Conservation (phyloP, 2,888 invertebrate species). For the Drosophila quinaria region DNA sequence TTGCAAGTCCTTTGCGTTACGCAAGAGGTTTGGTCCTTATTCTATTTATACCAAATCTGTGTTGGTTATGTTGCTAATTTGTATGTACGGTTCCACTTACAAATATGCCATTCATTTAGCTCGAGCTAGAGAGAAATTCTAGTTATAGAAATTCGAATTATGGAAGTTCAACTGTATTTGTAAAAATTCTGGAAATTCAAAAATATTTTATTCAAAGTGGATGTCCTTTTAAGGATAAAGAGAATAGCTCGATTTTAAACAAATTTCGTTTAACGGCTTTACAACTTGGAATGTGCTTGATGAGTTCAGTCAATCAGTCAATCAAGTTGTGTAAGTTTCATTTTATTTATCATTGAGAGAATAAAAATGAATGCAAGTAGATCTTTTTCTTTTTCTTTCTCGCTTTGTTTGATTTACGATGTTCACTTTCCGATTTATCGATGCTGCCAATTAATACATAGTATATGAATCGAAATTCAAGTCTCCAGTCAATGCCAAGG, state of each 20-base stretch:
- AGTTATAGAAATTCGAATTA: no score
- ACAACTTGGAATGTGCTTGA: neutral
- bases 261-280: neutral
- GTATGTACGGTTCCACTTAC: no score
- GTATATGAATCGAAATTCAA: slow-evolving; percentile 46
- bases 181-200: no score
- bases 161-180: no score
- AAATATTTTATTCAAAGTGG: no score
- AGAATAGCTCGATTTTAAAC: neutral
- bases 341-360: neutral
- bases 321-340: neutral
- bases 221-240: neutral
- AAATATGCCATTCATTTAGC: no score
- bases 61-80: no score
- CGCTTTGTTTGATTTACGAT: slow-evolving; percentile 71
- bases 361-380: neutral
- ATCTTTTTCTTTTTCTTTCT: slow-evolving; percentile 14
- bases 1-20: no score
- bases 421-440: slow-evolving; percentile 67
- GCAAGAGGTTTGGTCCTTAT: no score
- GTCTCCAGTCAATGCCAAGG: slow-evolving; percentile 20
- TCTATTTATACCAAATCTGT: no score
- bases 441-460: slow-evolving; percentile 75
- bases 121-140: no score
- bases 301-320: neutral